These are phyloP conservation scores for Calliphora vicina DNA, from an alignment of 1,140 invertebrate species.

Conservation along the genomic window DNA sequence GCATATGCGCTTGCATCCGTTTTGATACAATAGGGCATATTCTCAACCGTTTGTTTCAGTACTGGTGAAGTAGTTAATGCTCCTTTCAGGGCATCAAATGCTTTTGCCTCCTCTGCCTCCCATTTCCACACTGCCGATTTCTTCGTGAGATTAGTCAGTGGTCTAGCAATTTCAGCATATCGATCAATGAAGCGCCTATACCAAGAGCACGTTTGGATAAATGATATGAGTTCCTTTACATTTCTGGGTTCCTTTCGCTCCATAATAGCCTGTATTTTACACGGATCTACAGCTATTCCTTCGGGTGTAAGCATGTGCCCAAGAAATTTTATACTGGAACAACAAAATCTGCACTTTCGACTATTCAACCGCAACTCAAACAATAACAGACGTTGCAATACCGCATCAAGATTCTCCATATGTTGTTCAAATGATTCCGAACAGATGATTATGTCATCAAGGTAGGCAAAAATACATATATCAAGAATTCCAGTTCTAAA, in stretches of 20 bases:
- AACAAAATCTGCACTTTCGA: not conserved
- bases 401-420: not conserved
- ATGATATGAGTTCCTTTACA: constrained; percentile 35
- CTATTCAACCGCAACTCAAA: not conserved
- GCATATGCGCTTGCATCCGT: constrained; percentile 34
- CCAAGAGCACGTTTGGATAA: constrained; percentile 38
- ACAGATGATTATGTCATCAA: constrained; percentile 22
- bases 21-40: constrained; percentile 15
- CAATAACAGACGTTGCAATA: not conserved
- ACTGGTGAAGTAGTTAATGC: not conserved
- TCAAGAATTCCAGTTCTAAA: not conserved
- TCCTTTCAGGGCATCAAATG: not conserved
- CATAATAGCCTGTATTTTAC: constrained; percentile 38
- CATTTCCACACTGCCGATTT: not conserved
- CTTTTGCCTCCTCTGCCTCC: not conserved
- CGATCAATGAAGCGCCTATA: constrained; percentile 43
- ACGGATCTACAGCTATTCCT: constrained; percentile 42
- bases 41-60: constrained; percentile 35
- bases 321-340: not conserved
- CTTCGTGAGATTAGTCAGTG: not conserved
- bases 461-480: not conserved
- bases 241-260: constrained; percentile 39
- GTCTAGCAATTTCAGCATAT: not conserved
- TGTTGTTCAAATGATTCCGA: not conserved
- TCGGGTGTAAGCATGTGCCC: constrained; percentile 29